Percentiles rank a stretch among this genome's conserved stretches.
Conservation (phyloP, 2,113 vertebrate genomes). For the Monopterus albus region DNA sequence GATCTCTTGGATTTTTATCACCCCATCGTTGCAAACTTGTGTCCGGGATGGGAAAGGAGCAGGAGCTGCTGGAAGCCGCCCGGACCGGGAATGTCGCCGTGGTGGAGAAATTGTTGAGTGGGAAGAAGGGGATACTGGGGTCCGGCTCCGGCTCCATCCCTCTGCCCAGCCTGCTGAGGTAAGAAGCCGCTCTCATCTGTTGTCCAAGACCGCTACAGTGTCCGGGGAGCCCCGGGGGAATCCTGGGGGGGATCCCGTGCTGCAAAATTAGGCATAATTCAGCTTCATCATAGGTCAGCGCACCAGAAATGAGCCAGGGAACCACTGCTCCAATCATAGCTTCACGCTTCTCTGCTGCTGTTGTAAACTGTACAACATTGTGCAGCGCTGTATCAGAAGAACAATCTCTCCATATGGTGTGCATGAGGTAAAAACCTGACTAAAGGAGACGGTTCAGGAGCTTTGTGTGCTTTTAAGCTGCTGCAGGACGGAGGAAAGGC, state of each 20-base stretch:
- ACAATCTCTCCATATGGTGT: not conserved
- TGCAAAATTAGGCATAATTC: slow-evolving; percentile 32
- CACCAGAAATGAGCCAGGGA: slow-evolving; percentile 14
- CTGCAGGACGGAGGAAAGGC: not conserved
- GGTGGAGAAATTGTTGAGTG: slow-evolving; percentile 97
- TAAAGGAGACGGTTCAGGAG: not conserved
- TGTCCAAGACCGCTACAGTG: slow-evolving; percentile 23
- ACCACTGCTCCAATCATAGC: not conserved
- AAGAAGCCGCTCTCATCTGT: slow-evolving; percentile 64
- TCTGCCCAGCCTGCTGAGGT: slow-evolving; percentile 95
- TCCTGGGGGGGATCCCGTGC: slow-evolving; percentile 44
- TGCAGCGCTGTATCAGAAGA: not conserved
- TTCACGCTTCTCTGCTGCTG: slow-evolving; percentile 17
- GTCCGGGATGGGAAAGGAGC: slow-evolving; percentile 95
- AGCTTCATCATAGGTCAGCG: slow-evolving; percentile 20
- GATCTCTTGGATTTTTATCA: slow-evolving; percentile 57
- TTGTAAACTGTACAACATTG: not conserved
- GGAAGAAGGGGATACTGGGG: slow-evolving; percentile 94
- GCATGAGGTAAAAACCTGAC: not conserved
- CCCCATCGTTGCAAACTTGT: slow-evolving; percentile 72
- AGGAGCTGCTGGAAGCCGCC: slow-evolving; percentile 96
- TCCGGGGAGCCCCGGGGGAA: slow-evolving; percentile 22
- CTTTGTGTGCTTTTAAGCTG: slow-evolving; percentile 26
- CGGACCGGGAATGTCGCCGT: slow-evolving; percentile 95
- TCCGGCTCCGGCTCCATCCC: slow-evolving; percentile 93